Percentiles rank a stretch among this genome's conserved stretches.
These are phyloP conservation scores for Dolichomitus sp. DNA, from an alignment of 2,888 invertebrate species.

Conservation along the genomic window DNA sequence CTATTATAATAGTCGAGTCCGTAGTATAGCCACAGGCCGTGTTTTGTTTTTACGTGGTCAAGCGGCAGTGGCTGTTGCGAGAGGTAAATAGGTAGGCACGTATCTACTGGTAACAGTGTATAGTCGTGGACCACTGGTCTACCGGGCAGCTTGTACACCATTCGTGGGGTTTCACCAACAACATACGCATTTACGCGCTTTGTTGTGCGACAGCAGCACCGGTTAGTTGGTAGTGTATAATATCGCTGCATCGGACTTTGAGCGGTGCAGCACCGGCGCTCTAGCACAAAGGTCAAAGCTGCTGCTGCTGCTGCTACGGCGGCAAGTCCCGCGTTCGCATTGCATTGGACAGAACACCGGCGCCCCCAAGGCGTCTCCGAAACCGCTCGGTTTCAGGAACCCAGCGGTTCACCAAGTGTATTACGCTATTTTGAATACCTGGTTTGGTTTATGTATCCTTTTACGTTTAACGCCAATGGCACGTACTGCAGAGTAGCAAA, in stretches of 20 bases:
- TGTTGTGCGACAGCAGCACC: slow-evolving; percentile 77
- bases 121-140: slow-evolving; percentile 22
- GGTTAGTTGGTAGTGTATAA: slow-evolving; percentile 76
- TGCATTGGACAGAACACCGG: slow-evolving; percentile 55
- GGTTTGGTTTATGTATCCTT: slow-evolving; percentile 67
- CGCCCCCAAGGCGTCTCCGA: slow-evolving; percentile 67
- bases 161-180: slow-evolving; percentile 34
- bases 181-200: slow-evolving; percentile 68
- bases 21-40: slow-evolving; percentile 52
- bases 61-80: slow-evolving; percentile 47
- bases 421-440: slow-evolving; percentile 75
- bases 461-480: slow-evolving; percentile 67
- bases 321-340: slow-evolving; percentile 43
- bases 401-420: slow-evolving; percentile 63
- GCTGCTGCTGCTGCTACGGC: slow-evolving; percentile 30
- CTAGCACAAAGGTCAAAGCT: slow-evolving; percentile 81
- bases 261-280: slow-evolving; percentile 63
- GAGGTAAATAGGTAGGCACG: slow-evolving; percentile 62
- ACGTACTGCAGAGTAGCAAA: slow-evolving; percentile 38
- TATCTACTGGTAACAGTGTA: slow-evolving; percentile 9
- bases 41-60: slow-evolving; percentile 68
- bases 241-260: slow-evolving; percentile 80
- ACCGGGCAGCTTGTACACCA: slow-evolving; percentile 35
- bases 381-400: slow-evolving; percentile 55
- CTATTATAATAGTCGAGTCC: slow-evolving; percentile 64